Base-by-base conservation (phyloP, 2,113 vertebrate species). In the Nesogale talazaci region DNA sequence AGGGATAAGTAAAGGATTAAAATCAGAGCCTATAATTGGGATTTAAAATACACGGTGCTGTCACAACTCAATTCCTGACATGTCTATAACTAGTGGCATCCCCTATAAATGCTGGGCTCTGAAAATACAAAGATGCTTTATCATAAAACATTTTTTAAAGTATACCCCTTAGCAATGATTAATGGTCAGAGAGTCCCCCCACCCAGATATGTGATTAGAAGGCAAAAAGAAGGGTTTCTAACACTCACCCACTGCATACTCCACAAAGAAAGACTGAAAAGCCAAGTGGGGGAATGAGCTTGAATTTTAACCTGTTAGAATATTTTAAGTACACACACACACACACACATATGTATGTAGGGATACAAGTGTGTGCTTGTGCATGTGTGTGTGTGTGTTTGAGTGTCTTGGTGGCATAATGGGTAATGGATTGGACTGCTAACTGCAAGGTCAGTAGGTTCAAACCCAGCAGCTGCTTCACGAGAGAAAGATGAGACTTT, bases 41-140 rank as follows among this genome's bases (percentile, higher is more conserved):
- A 38, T 94, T 97, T 93, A 82, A 95, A 97, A 96, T 82, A 90
- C 59, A 29, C 52, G 88, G 40, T 94, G 79, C 36, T 96, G 86
- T 92, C 91, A 94, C 42, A 94, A 77, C 69, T 94, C 81, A 52
- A 4, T 95, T 94, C 96, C 81, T 96, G 86, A 94, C 88, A 31
- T 36, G 79, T 83, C 89, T 90, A n/a, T 74, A 94, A 95, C 76
- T 70, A 87, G 89, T 46, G 93, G 34, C 25, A 74, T 57, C 91
- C 3, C 40, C 82, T 57, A 10, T 92, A 97, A 75, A 95, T 15
- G 36, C n/a, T 94, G 27, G 36, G 36, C 65, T 95, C 95, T 69
- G 29, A 93, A 97, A 94, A 75, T 74, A 96, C 83, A 96, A 40
- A 78, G 95, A 95, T 93, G 78, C 97, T 77, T 95, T 97, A 95